Percentiles rank a stretch among this genome's conserved stretches.
phyloP scores from a whole-genome alignment of 2,113 vertebrate species.

The Bubo scandiacus region DNA sequence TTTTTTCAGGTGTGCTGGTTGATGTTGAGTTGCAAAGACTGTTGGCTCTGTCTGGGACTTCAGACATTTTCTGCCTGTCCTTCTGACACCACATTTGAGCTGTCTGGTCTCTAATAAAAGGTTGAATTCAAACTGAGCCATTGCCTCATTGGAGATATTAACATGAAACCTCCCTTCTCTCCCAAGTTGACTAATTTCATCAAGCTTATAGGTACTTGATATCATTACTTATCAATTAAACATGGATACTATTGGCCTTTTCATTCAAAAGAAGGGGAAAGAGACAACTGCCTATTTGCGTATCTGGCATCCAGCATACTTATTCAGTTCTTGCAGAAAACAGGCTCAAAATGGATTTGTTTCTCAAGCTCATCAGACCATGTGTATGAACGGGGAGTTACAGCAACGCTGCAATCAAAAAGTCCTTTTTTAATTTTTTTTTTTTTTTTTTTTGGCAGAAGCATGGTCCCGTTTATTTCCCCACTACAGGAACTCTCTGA shows the following conservation, averaged over 20 bases:
- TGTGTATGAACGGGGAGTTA: accelerated
- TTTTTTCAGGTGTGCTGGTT: not conserved
- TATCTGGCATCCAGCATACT: not conserved
- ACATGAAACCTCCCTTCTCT: not conserved
- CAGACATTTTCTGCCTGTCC: not conserved
- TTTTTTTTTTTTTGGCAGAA: not conserved
- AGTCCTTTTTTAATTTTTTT: not conserved
- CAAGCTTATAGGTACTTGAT: not conserved
- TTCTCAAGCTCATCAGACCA: not conserved
- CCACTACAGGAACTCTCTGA: not conserved
- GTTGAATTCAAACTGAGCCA: not conserved
- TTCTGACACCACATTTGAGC: not conserved
- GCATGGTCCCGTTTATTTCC: not conserved
- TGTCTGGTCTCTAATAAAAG: not conserved
- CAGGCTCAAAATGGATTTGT: not conserved
- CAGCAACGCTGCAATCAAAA: not conserved
- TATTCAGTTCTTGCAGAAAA: not conserved
- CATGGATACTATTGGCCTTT: not conserved
- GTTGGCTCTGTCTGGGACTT: not conserved
- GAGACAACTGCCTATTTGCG: not conserved
- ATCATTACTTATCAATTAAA: not conserved
- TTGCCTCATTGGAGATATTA: not conserved
- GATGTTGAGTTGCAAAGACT: not conserved
- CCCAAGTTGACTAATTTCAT: not conserved
- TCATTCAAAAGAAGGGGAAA: not conserved